Base-by-base conservation (phyloP, 1,140 invertebrate genomes). In the Anagrus nilaparvatae region DNA sequence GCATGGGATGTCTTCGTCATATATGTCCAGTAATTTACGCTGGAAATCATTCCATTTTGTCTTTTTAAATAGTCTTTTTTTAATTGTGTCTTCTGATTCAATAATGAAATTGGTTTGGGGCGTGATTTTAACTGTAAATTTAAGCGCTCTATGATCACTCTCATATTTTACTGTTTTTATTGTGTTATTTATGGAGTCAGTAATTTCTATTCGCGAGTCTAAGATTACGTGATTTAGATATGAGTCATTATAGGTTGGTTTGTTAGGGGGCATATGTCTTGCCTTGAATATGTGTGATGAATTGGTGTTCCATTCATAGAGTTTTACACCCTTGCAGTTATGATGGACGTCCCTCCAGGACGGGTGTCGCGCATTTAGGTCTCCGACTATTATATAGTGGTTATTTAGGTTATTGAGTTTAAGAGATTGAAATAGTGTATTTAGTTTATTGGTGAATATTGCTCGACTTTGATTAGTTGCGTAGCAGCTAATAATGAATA, bases 301-400 rank as follows among this genome's bases (percentile, higher is more conserved):
- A n/a, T n/a, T n/a, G n/a, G n/a, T n/a, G n/a, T n/a, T n/a, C n/a
- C n/a, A n/a, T n/a, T n/a, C n/a, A n/a, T n/a, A n/a, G n/a, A n/a
- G n/a, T n/a, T n/a, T n/a, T n/a, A n/a, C n/a, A 2, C 53, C 50
- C 20, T 47, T 27, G 0, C 23, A 13, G 8, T 50, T 53, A 12
- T 41, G 35, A 1, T 33, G 7, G 0, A 2, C 16, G 14, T 57
- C 48, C 14, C 27, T 27, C 51, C 49, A 57, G 6, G 40, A 12
- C 2, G 13, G 20, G 20, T 51, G 46, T 17, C 36, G 40, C 0
- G 55, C 47, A 28, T 55, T 55, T 10, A 58, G 24, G 21, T 58
- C 51, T 1, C 55, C 49, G 7, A 50, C 50, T 4, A 55, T 5
- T 16, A 52, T 29, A 32, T 44, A 57, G n/a, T 29, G 48, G 20